Conservation (phyloP, 2,113 vertebrate genomes). For the Trogon surrucura region DNA sequence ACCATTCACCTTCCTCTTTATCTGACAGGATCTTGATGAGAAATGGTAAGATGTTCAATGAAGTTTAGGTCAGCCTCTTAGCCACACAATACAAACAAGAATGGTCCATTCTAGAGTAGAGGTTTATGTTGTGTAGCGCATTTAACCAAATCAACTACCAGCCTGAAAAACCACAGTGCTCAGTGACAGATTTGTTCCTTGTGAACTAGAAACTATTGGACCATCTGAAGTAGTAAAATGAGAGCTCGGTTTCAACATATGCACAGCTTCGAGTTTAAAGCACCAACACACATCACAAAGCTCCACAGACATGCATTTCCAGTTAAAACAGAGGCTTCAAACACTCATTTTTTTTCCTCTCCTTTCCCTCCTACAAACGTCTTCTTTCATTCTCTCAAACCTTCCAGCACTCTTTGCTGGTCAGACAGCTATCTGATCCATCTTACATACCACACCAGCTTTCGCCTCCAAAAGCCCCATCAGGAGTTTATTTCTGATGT, state of each 20-base stretch:
- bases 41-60: neutral
- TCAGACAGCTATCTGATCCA: neutral
- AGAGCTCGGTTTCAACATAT: neutral
- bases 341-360: neutral
- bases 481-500: rapidly evolving
- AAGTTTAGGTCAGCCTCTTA: neutral
- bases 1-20: neutral
- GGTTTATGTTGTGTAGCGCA: neutral
- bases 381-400: neutral
- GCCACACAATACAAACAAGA: neutral
- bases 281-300: neutral
- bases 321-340: neutral
- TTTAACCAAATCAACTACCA: neutral
- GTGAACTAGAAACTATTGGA: neutral
- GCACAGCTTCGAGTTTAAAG: neutral
- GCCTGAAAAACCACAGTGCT: neutral
- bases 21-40: neutral
- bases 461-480: neutral
- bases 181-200: neutral
- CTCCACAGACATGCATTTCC: neutral
- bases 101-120: neutral
- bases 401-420: neutral
- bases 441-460: neutral
- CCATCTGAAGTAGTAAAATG: neutral
- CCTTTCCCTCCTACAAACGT: neutral